Evolutionary conservation across 2,113 vertebrate genomes (phyloP), one percentile per base, ranked within the genome.

Genomic region (Oncorhynchus keta): DNA sequence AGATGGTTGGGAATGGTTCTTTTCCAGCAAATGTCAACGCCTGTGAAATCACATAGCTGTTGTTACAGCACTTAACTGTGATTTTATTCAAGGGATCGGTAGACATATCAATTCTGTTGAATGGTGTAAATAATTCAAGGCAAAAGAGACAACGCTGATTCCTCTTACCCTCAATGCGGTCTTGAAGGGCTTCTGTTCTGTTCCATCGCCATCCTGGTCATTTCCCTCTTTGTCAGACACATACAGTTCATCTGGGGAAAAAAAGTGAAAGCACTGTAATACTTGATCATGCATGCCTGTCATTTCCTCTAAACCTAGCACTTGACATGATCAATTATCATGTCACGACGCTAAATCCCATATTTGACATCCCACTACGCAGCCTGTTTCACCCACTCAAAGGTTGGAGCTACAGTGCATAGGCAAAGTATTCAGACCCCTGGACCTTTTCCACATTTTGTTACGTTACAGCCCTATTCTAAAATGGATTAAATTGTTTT

Each of bases 1-100:
- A 97, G 85, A 99, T 93, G 16, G 94, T 96, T 0, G 97, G 98
- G 77, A 98, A 98, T 0, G 97, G 97, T 67, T 98, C 96, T 81
- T 97, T 96, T n/a, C 95, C 96, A 55, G 85, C 91, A 7, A 92
- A 95, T 81, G 94, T 73, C 85, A 99, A 78, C 5, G 98, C 98
- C 98, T 99, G 79, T 5, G 79, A 74, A 49, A 84, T 14, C 45
- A 49, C 55, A 68, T 6, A 13, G 39, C n/a, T 14, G 7, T 30
- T 32, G 24, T 62, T 51, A 64, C 1, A 64, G 1, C 14, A 14
- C 24, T 13, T 30, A 5, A 72, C 6, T 16, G 12, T 55, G 51
- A 55, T 55, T 55, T 55, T 55, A 55, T 4, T 55, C 14, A 18
- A 18, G 51, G 51, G 4, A 3, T 14, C 12, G 14, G 14, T 18